Evolutionary conservation across 35 echinoderm and acorn worm species (phyloP), one percentile per base, ranked within the genome.

Genomic region (Apostichopus californicus): DNA sequence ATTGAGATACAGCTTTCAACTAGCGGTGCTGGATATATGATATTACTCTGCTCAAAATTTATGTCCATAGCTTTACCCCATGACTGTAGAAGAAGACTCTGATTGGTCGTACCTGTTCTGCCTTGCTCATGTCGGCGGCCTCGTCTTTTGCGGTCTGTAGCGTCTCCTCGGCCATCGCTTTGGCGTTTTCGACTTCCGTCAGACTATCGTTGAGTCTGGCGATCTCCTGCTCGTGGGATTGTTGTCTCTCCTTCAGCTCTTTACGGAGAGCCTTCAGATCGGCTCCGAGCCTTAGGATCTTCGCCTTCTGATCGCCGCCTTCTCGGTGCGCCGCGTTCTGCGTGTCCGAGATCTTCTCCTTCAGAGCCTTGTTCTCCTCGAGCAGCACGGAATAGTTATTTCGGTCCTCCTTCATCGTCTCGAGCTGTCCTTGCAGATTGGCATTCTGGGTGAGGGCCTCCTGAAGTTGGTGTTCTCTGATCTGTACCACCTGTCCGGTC

Each of bases 341-440:
- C 11, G 95, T 34, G 52, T 98, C 97, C 5, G 95, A 93, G 54
- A 95, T 82, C 65, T 79, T 91, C 86, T 98, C 94, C 25, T 96
- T 93, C 53, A 96, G 85, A 56, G 57, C 21, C 12, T 90, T 94
- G 61, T 99, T 95, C 24, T 99, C 97, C 12, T 95, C 97, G 20
- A 99, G 77, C 13, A 96, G 93, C 20, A 90, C 88, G 2, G 91
- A 53, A 56, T 93, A 91, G 73, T 91, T 92, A 75, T 95, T 87
- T 2, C 94, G 80, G 54, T 99, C 97, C 81, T 94, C 95, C n/a
- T 86, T 88, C 89, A 99, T 94, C 66, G 93, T 93, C 73, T 99
- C 97, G 11, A 99, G 65, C 92, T 96, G 95, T 57, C 97, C 97
- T 90, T 99, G 93, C 4, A 99, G 93, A 68, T 96, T 91, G 15